A percentile compares a stretch with the other conserved stretches of the same genome.
Conservation (phyloP, 2,888 invertebrate species). For the Adineta ricciae region DNA sequence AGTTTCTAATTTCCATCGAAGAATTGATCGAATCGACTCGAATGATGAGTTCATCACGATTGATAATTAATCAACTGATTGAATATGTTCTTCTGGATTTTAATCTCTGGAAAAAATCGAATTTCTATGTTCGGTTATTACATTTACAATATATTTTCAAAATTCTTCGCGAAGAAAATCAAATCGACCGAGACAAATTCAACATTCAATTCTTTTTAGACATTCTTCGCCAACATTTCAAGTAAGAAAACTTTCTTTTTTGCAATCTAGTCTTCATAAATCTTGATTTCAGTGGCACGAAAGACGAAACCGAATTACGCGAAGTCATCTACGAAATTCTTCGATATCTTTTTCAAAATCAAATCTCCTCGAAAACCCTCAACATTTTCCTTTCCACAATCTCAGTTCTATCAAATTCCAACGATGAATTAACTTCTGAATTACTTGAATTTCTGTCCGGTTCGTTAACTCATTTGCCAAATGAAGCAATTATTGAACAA, state of each 20-base stretch:
- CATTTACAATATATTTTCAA: slow-evolving; percentile 59
- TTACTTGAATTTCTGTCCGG: slow-evolving; percentile 55
- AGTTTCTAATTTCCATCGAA: slow-evolving; percentile 48
- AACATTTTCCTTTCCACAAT: slow-evolving; percentile 52
- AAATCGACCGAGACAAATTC: slow-evolving; percentile 57
- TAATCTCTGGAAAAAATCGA: slow-evolving; percentile 57
- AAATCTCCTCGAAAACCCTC: slow-evolving; percentile 55
- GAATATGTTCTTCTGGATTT: slow-evolving; percentile 57
- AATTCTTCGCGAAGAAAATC: slow-evolving; percentile 58
- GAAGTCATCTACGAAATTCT: slow-evolving; percentile 56
- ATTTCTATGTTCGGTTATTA: slow-evolving; percentile 58
- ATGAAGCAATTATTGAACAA: slow-evolving; percentile 57
- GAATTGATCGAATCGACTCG: not conserved
- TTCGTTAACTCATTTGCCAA: slow-evolving; percentile 50
- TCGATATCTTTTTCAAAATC: slow-evolving; percentile 57
- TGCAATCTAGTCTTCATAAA: not conserved
- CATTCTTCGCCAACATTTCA: slow-evolving; percentile 55
- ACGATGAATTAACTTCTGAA: slow-evolving; percentile 45
- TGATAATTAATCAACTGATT: slow-evolving; percentile 20
- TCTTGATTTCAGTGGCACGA: not conserved
- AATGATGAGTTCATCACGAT: not conserved
- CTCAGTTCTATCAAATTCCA: slow-evolving; percentile 54
- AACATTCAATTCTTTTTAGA: slow-evolving; percentile 59
- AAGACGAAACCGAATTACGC: slow-evolving; percentile 52
- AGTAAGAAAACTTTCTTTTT: slow-evolving; percentile 31